Evolutionary conservation across 2,113 vertebrate species (phyloP).

Genomic region (Oxyruncus cristatus): DNA sequence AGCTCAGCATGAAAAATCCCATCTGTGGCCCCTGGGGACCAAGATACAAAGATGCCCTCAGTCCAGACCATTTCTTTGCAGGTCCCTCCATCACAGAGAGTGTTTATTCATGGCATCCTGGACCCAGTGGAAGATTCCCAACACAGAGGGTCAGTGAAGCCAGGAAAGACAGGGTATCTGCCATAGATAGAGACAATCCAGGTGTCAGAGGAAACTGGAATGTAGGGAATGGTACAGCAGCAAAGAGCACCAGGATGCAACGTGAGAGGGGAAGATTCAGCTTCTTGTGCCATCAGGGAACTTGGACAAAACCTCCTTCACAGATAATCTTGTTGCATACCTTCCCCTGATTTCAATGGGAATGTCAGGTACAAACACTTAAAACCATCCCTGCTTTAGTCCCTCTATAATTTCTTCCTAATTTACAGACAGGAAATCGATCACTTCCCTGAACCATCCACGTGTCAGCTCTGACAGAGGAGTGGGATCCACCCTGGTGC

Average conservation of each 20-base stretch:
- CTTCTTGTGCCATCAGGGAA: neutral
- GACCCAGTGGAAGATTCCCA: neutral
- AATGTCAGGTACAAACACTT: neutral
- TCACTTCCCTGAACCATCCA: neutral
- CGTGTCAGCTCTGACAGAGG: neutral
- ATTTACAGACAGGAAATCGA: neutral
- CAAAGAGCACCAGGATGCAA: neutral
- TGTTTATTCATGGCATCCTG: neutral
- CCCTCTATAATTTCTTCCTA: neutral
- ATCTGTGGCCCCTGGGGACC: neutral
- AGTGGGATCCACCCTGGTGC: neutral
- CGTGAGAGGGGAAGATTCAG: neutral
- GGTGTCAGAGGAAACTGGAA: neutral
- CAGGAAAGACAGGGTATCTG: neutral
- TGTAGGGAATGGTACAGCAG: neutral
- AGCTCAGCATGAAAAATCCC: neutral
- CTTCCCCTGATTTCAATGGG: neutral
- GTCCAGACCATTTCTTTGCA: neutral
- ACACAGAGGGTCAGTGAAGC: neutral
- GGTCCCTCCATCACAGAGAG: neutral
- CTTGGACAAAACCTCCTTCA: neutral
- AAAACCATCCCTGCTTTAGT: neutral
- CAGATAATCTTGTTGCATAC: neutral
- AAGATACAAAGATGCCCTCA: neutral
- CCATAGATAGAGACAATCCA: neutral